Conservation (phyloP, 1,140 invertebrate genomes). For the Drosophila eugracilis region DNA sequence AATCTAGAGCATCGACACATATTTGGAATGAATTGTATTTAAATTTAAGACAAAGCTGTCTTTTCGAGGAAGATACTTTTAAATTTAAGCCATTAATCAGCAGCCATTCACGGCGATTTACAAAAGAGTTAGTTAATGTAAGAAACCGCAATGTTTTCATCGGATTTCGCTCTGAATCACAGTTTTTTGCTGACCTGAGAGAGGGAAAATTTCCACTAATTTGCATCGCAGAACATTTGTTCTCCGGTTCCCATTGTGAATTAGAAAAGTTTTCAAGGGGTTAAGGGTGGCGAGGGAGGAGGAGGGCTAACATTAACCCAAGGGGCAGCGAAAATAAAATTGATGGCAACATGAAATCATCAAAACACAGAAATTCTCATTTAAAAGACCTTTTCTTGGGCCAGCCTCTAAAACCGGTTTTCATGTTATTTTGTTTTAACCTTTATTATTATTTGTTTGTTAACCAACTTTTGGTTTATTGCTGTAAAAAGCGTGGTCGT, state of each 20-base stretch:
- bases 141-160: slow-evolving; percentile 12
- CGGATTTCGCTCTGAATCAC: slow-evolving; percentile 11
- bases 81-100: too few relatives aligned
- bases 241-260: slow-evolving; percentile 22
- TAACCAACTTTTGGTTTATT: slow-evolving; percentile 13
- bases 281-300: too few relatives aligned
- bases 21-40: not conserved
- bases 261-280: slow-evolving; percentile 10
- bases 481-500: slow-evolving; percentile 24
- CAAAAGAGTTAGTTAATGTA: slow-evolving; percentile 16
- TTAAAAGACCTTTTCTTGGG: slow-evolving; percentile 46
- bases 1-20: not conserved
- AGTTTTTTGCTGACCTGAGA: slow-evolving; percentile 3
- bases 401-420: slow-evolving; percentile 34
- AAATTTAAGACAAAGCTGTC: not conserved
- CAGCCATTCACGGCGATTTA: not conserved
- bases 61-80: too few relatives aligned
- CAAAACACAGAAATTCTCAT: slow-evolving; percentile 51
- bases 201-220: slow-evolving; percentile 30
- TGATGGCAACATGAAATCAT: slow-evolving; percentile 68
- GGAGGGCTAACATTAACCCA: too few relatives aligned
- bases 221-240: slow-evolving; percentile 40
- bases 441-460: not conserved
- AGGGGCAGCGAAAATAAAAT: slow-evolving; percentile 25
- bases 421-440: slow-evolving; percentile 12